Evolutionary conservation across 2,113 vertebrate genomes (phyloP).

Genomic region (Podiceps cristatus): DNA sequence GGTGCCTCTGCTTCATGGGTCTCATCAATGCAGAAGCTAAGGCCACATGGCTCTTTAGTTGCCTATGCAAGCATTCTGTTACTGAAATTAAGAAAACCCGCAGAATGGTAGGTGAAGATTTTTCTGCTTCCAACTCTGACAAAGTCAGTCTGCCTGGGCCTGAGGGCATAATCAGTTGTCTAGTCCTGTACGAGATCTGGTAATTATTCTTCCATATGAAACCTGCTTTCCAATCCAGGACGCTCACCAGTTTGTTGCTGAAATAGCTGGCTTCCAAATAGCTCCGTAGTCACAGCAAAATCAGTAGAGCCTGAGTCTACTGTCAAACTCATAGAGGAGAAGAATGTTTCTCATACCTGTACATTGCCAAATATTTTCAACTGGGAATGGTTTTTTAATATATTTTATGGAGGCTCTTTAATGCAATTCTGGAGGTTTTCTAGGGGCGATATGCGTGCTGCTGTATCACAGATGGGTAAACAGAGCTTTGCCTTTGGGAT

Average conservation of each 20-base stretch:
- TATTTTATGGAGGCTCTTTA: background rate
- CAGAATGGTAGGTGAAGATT: slow-evolving; percentile 7
- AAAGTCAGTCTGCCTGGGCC: background rate
- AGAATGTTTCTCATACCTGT: background rate
- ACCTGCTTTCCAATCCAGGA: background rate
- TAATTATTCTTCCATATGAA: background rate
- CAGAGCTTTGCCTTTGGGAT: background rate
- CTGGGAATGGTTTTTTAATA: background rate
- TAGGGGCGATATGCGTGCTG: rapidly evolving
- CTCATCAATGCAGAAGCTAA: slow-evolving; percentile 23
- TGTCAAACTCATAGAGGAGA: background rate
- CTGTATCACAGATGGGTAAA: background rate
- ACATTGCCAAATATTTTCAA: background rate
- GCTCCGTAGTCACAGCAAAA: background rate
- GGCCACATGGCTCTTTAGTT: slow-evolving; percentile 28
- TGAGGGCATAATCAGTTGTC: background rate
- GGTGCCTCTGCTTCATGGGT: slow-evolving; percentile 26
- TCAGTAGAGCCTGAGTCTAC: background rate
- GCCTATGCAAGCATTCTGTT: slow-evolving; percentile 24
- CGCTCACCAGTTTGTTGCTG: background rate
- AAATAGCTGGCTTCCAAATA: background rate
- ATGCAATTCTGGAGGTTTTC: background rate
- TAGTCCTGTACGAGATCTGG: background rate
- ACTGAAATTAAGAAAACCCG: slow-evolving; percentile 46
- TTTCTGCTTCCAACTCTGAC: background rate